Base-by-base conservation (phyloP, 2,888 invertebrate species). In the Hecatera dysodea region DNA sequence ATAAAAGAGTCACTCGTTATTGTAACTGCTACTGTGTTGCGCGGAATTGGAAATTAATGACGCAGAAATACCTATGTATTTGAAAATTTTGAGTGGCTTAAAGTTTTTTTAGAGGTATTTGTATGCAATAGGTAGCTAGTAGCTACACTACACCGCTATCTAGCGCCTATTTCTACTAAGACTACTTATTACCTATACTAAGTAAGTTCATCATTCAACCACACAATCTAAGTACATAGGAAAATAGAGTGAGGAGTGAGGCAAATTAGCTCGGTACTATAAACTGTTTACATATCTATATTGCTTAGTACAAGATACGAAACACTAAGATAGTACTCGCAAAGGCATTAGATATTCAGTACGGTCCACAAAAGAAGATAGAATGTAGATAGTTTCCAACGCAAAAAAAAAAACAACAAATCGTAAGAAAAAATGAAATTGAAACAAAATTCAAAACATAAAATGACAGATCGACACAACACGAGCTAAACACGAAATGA, bases 401-500 rank as follows among this genome's bases (percentile, higher is more conserved):
- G 39, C 39, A 15, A 44, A 19, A 19, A 19, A 11, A 8, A 39
- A 44, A 17, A 44, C 42, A 19, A 7, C 0, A 44, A 44, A 44
- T 44, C 7, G 44, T 44, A 19, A 44, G 44, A 44, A 17, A 44
- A 44, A 44, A 44, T 7, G 4, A 19, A 17, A 44, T 1, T 15
- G 27, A 66, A 22, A 61, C 27, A 29, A 46, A 67, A 53, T 52
- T 12, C 22, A 17, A 56, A 67, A 61, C n/a, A 61, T 19, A 52
- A 67, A 67, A 62, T 64, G 9, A 57, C 29, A 75, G 52, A 57
- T 65, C n/a, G 15, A 62, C 56, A 67, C 24, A 79, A 57, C 42
- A 60, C 33, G 17, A 65, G 56, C 66, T 39, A 61, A 80, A 76
- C 80, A 76, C 75, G 64, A 76, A 80, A 69, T 80, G 81, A 80